Base-by-base conservation (phyloP, 2,888 invertebrate species). In the Chirona hameri region DNA sequence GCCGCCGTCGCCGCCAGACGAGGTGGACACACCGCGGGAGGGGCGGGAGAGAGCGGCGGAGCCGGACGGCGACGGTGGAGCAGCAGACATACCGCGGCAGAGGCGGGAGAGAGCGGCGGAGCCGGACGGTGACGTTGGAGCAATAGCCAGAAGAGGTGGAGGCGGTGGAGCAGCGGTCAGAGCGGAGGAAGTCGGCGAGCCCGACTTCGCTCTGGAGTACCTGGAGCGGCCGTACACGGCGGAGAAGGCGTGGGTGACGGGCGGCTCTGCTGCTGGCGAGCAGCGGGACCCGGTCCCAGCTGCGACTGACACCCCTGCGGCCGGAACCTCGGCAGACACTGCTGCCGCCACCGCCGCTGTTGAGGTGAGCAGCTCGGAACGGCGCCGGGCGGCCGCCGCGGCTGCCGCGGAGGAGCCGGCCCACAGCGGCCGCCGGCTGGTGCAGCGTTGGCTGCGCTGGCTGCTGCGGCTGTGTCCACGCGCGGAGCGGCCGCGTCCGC, bases 401-500 rank as follows among this genome's bases (percentile, higher is more conserved):
- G 27, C 65, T 24, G 60, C 60, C 9, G 60, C 60, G 2, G 65
- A 69, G 72, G 24, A 15, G 29, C 31, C 46, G 76, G 76, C 46
- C 12, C 27, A 31, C 29, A 24, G 24, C 46, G 76, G 76, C 76
- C 76, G 46, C 24, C 9, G 24, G 12, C 9, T 46, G 46, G 39
- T 76, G 76, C 46, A 39, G 31, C 31, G 76, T 24, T 76, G 76
- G 76, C 39, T 76, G 46, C 76, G 76, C 24, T 39, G 76, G 18
- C 76, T 76, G 76, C 76, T 76, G 76, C 21, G 46, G 46, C 76
- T 76, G 76, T 76, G 76, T 31, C 76, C 76, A 46, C 76, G 46
- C 24, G 76, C 39, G 39, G 46, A 2, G 39, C 2, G 27, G 10
- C 27, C 10, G n/a, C 27, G 65, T 0, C 27, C 24, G n/a, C 65